phyloP scores from a whole-genome alignment of 2,797 vertebrate genomes.

The Oreochromis mossambicus region DNA sequence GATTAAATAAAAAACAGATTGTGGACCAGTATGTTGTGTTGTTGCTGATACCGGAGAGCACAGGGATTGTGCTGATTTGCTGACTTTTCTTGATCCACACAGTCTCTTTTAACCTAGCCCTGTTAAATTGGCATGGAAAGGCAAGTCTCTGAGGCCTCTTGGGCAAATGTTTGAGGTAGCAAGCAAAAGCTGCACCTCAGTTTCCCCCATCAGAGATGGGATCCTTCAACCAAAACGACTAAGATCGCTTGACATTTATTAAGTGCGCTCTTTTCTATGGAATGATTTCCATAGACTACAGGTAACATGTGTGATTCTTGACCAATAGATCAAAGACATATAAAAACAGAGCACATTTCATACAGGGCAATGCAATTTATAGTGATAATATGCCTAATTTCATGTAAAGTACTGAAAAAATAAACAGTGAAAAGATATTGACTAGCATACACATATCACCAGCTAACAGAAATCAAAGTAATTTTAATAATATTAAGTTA shows the following conservation, averaged over 20 bases:
- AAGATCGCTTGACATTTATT: constrained; percentile 28
- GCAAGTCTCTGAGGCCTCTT: constrained; percentile 19
- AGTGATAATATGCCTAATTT: neutral
- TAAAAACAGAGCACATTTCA: neutral
- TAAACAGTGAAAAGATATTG: neutral
- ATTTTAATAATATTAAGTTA: neutral
- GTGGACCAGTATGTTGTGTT: neutral
- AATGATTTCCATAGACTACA: constrained; percentile 12
- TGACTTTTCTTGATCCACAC: constrained; percentile 11
- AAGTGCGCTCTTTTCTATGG: neutral
- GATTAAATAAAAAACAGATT: constrained; percentile 55
- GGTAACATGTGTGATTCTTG: constrained; percentile 5
- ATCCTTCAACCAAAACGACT: constrained; percentile 46
- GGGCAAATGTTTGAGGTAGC: constrained; percentile 46
- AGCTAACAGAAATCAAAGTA: neutral
- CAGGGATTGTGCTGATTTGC: constrained; percentile 29
- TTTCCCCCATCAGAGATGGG: constrained; percentile 8
- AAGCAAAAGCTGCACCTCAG: constrained; percentile 40
- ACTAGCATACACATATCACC: neutral
- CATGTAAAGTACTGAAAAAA: neutral
- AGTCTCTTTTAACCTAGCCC: constrained; percentile 20
- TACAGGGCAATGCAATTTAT: neutral
- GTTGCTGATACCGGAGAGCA: constrained; percentile 1
- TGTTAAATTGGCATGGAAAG: constrained; percentile 49
- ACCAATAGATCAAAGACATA: neutral